Conservation (phyloP, 2,888 invertebrate genomes). For the Protodeltote pygarga region DNA sequence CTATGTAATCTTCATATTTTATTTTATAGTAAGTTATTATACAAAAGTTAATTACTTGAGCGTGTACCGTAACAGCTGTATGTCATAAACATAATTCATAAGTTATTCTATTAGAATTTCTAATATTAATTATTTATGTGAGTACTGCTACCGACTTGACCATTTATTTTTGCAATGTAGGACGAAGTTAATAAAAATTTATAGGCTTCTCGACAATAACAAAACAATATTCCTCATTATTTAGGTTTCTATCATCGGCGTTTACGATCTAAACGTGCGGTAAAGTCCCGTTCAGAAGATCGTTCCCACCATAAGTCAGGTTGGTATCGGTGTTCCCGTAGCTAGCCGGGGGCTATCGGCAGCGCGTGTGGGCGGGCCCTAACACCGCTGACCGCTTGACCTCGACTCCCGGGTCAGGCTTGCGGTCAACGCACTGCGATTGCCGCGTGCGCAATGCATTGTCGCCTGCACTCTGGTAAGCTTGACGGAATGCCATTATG, state of each 20-base stretch:
- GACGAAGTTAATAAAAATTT: not conserved
- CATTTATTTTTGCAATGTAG: not conserved
- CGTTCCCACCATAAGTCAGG: slow-evolving; percentile 50
- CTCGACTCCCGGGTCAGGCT: slow-evolving; percentile 71
- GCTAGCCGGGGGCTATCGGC: slow-evolving; percentile 56
- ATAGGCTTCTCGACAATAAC: slow-evolving; percentile 7
- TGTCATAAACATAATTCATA: no score
- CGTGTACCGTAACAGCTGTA: no score
- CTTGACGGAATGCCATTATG: slow-evolving; percentile 60
- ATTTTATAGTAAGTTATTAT: no score
- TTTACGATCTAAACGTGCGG: slow-evolving; percentile 35
- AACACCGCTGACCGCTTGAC: slow-evolving; percentile 80
- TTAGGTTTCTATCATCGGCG: slow-evolving; percentile 24
- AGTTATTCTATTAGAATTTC: no score
- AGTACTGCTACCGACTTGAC: no score
- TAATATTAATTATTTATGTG: no score
- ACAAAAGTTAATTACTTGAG: no score
- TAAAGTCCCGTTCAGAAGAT: slow-evolving; percentile 53
- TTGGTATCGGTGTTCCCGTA: slow-evolving; percentile 37
- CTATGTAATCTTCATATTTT: no score
- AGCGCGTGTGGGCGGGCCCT: slow-evolving; percentile 65
- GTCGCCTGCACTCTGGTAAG: slow-evolving; percentile 69
- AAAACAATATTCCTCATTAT: slow-evolving; percentile 23
- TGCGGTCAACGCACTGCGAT: slow-evolving; percentile 75
- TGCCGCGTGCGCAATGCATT: slow-evolving; percentile 58